Evolutionary conservation across 2,888 invertebrate genomes (phyloP).

Genomic region (Plebejus anna): DNA sequence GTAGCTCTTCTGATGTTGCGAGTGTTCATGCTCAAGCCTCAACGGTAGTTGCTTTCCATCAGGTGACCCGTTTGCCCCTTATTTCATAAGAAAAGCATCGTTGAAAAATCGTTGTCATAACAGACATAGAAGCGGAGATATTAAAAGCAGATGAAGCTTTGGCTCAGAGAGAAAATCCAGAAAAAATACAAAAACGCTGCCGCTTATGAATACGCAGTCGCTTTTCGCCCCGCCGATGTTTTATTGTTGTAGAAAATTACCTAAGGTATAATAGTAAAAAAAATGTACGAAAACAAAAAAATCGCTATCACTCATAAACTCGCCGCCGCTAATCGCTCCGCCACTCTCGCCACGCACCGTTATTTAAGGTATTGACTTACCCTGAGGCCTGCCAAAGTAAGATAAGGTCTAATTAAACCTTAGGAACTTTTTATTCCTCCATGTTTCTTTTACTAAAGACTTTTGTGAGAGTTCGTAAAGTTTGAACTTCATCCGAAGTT

Average conservation of each 20-base stretch:
- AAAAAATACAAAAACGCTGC: too few relatives aligned
- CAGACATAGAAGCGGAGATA: too few relatives aligned
- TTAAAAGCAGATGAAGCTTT: too few relatives aligned
- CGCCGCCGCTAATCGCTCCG: not conserved
- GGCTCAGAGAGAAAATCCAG: too few relatives aligned
- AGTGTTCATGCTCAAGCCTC: too few relatives aligned
- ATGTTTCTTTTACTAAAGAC: conserved; percentile 18
- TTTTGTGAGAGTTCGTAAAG: not conserved
- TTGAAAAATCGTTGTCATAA: too few relatives aligned
- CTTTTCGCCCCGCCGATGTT: not conserved
- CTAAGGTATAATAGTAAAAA: too few relatives aligned
- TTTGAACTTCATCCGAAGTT: not conserved
- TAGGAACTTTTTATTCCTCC: conserved; percentile 38
- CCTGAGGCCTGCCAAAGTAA: conserved; percentile 57
- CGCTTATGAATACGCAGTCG: conserved; percentile 32
- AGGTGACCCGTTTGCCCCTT: too few relatives aligned
- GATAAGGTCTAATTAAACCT: conserved; percentile 72
- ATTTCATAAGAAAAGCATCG: too few relatives aligned
- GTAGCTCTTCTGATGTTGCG: too few relatives aligned
- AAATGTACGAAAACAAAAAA: not conserved
- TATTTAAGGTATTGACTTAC: conserved; percentile 34
- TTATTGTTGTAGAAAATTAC: not conserved
- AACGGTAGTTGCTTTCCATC: too few relatives aligned
- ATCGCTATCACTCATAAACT: conserved; percentile 32
- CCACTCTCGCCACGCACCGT: conserved; percentile 41